A percentile compares a stretch with the other conserved stretches of the same genome.
phyloP scores from a whole-genome alignment of 2,113 vertebrate species.

The Myocastor coypus region DNA sequence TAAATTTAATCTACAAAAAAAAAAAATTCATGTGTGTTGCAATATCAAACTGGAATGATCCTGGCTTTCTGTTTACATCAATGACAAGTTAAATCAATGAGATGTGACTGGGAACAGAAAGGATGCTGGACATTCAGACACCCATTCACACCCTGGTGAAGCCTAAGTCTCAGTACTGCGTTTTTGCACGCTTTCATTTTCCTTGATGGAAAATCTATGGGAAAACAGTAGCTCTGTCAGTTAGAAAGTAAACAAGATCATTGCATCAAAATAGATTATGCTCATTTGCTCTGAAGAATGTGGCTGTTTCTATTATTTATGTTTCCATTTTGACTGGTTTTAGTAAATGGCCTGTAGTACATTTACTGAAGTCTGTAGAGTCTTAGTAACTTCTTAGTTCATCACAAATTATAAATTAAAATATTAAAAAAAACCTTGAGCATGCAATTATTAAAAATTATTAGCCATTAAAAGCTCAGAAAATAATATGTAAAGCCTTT shows the following conservation, averaged over 20 bases:
- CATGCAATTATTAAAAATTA: conserved; percentile 32
- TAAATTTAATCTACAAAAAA: background rate
- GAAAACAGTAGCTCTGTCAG: conserved; percentile 21
- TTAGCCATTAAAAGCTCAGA: conserved; percentile 50
- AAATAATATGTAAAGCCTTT: conserved; percentile 12
- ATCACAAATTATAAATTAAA: conserved; percentile 62
- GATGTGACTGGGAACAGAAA: background rate
- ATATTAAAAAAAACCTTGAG: conserved; percentile 1
- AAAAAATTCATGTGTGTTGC: background rate
- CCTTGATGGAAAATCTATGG: conserved; percentile 18
- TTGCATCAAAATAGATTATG: conserved; percentile 44
- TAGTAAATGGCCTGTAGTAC: conserved; percentile 16
- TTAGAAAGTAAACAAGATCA: conserved; percentile 43
- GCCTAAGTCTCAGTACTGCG: background rate
- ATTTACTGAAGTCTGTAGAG: conserved; percentile 47
- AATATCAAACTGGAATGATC: background rate
- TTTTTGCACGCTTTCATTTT: background rate
- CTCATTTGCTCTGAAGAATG: conserved; percentile 58
- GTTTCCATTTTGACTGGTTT: background rate
- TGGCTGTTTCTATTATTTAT: conserved; percentile 56
- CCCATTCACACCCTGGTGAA: background rate
- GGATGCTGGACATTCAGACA: background rate
- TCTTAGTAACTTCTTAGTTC: conserved; percentile 49
- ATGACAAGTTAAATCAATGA: background rate
- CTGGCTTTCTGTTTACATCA: background rate